phyloP scores from a whole-genome alignment of 53 echinoderm and acorn worm species.

The Mesocentrotus franciscanus region DNA sequence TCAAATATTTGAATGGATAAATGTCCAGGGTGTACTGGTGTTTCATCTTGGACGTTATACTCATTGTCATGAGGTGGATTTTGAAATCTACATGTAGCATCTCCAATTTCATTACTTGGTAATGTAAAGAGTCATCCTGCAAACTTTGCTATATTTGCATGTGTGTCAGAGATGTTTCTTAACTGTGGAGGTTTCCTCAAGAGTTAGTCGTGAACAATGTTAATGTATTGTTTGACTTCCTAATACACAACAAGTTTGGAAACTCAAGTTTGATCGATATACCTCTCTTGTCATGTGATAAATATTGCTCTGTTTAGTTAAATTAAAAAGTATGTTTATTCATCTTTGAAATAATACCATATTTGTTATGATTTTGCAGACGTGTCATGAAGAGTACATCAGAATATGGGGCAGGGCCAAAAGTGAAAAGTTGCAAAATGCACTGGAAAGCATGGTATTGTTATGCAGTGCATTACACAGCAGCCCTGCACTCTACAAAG shows the following conservation, averaged over 20 bases:
- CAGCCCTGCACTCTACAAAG: too few species aligned
- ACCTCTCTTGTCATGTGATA: too few species aligned
- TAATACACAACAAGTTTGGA: not conserved
- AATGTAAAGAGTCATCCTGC: not conserved
- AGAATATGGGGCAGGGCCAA: too few species aligned
- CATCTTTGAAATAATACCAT: too few species aligned
- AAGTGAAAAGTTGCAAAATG: too few species aligned
- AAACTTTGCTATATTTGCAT: not conserved
- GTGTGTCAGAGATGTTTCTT: not conserved
- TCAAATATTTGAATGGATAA: not conserved
- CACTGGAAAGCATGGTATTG: too few species aligned
- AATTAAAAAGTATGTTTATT: too few species aligned
- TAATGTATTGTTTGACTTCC: conserved; percentile 32
- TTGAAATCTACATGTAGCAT: not conserved
- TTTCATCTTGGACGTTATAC: not conserved
- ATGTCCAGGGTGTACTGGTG: not conserved
- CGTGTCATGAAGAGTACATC: too few species aligned
- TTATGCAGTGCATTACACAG: too few species aligned
- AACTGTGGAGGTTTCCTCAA: not conserved
- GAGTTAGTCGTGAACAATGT: conserved; percentile 39
- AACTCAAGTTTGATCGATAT: too few species aligned
- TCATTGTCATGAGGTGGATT: not conserved
- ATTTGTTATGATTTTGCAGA: too few species aligned
- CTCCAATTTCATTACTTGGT: not conserved
- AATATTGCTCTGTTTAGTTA: too few species aligned